Evolutionary conservation across 2,113 vertebrate genomes (phyloP).

Genomic region (Aldabrachelys gigantea): DNA sequence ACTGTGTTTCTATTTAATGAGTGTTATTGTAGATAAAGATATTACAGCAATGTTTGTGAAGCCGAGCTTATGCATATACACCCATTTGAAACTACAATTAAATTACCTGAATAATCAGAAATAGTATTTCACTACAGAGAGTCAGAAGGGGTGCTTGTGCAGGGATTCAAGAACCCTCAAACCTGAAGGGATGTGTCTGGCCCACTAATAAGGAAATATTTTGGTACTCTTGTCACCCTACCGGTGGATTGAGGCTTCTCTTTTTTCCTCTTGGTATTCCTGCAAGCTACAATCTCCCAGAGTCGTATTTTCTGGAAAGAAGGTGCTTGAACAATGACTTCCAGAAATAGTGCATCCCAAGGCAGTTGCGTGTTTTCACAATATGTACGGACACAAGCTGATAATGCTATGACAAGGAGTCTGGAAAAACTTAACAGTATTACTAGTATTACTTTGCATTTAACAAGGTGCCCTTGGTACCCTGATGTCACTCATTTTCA

Average conservation of each 20-base stretch:
- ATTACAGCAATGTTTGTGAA: neutral
- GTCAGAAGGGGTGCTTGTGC: neutral
- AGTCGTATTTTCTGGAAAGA: neutral
- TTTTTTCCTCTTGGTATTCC: neutral
- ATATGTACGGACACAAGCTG: neutral
- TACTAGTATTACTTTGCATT: neutral
- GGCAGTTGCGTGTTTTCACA: neutral
- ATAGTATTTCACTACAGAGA: constrained; percentile 3
- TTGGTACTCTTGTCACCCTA: neutral
- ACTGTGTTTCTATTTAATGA: constrained; percentile 19
- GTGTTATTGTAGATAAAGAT: neutral
- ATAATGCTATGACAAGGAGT: neutral
- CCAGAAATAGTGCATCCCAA: neutral
- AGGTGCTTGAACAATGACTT: fast-evolving
- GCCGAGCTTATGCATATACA: neutral
- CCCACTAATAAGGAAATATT: neutral
- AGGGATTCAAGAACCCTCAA: neutral
- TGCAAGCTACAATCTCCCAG: neutral
- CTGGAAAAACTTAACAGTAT: constrained; percentile 5
- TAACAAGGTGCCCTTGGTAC: constrained; percentile 14
- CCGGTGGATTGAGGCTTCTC: neutral
- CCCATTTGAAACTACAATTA: constrained; percentile 27
- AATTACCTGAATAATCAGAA: constrained; percentile 7
- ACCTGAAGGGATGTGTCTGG: neutral
- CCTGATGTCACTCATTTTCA: constrained; percentile 22